Conservation (phyloP, 2,113 vertebrate species). For the Microcebus jonahi region DNA sequence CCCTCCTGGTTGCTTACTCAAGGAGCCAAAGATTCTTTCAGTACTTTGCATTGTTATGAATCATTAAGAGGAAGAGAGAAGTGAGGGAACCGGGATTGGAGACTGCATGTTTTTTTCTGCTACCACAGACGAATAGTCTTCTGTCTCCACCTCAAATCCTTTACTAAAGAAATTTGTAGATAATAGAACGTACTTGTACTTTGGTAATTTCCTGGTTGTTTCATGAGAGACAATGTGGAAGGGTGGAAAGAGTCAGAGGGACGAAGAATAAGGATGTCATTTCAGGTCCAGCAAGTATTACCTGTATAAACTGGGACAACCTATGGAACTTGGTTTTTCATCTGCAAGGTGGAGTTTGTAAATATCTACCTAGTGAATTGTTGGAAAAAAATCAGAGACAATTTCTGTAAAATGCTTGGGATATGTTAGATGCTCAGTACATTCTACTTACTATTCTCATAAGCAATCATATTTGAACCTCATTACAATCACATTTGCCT, state of each 20-base stretch:
- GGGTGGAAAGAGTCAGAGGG: not conserved
- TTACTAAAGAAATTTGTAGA: slow-evolving; percentile 22
- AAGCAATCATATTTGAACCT: slow-evolving; percentile 4
- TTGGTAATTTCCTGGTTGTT: not conserved
- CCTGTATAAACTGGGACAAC: not conserved
- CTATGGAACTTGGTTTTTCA: not conserved
- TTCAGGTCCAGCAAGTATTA: not conserved
- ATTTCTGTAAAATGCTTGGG: slow-evolving; percentile 8
- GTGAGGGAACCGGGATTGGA: not conserved
- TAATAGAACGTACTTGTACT: not conserved
- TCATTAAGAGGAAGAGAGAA: slow-evolving; percentile 31
- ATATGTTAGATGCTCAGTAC: not conserved
- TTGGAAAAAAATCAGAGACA: not conserved
- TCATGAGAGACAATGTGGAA: not conserved
- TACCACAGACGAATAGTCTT: slow-evolving; percentile 17
- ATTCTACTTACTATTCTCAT: not conserved
- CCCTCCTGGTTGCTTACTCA: slow-evolving; percentile 5
- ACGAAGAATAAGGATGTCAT: not conserved
- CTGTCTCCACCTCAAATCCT: not conserved
- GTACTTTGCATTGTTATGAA: not conserved
- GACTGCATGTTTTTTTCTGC: not conserved
- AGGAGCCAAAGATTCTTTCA: slow-evolving; percentile 16
- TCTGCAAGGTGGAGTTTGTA: not conserved
- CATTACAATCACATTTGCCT: not conserved
- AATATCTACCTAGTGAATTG: not conserved